Evolutionary conservation across 2,113 vertebrate species (phyloP), one percentile per base, ranked within the genome.

Genomic region (Spheniscus mendiculus): DNA sequence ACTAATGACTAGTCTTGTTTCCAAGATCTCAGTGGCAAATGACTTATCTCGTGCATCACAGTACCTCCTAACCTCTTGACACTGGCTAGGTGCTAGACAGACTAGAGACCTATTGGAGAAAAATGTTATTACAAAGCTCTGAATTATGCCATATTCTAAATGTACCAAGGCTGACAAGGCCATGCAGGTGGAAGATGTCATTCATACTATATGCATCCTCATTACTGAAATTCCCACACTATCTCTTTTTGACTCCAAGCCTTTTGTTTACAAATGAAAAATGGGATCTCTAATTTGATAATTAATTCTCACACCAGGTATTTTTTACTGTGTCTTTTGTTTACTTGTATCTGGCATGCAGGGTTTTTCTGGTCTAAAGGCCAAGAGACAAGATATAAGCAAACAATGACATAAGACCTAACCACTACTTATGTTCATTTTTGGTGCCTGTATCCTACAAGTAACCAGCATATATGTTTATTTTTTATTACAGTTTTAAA

Each of bases 21-120:
- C 87, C 71, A 91, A 90, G 36, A 65, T 93, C 85, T 96, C 62
- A 81, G 58, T 4, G 3, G 76, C 42, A 94, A 93, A 92, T 94
- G n/a, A 83, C 58, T 93, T 52, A 83, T 40, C 58, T 86, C 58
- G 58, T 45, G n/a, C 85, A 84, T 47, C 47, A 81, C 59, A 74
- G 77, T 93, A 56, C 44, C 21, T 93, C 45, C 38, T 67, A 87
- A 89, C 36, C 74, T 90, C 59, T 65, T 77, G 36, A 56, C 83
- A 83, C 22, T 26, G 49, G 53, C 58, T 88, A 90, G 49, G 80
- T 77, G 66, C 34, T 80, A 88, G 40, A 65, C 15, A 42, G 45
- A 52, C 40, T 36, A 45, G 70, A 95, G 58, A 77, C 15, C 40
- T 34, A 11, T 11, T 62, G 25, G 36, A 80, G 76, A 88, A 89